These are phyloP conservation scores for Hydropotes inermis DNA, from an alignment of 2,113 vertebrate genomes.

Conservation along the genomic window DNA sequence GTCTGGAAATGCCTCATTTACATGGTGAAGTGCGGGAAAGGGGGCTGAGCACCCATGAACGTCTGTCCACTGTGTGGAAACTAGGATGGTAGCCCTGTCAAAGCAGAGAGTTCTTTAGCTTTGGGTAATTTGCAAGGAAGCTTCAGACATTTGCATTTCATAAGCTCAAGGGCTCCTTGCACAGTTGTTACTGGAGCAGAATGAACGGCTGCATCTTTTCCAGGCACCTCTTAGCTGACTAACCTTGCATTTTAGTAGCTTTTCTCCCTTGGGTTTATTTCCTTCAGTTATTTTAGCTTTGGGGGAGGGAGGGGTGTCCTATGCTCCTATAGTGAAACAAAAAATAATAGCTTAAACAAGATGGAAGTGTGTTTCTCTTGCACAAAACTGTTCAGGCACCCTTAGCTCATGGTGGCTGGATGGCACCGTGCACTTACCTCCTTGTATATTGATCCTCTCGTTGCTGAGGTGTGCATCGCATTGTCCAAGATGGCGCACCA, in stretches of 20 bases:
- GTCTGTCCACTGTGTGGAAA: background rate
- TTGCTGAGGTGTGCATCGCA: background rate
- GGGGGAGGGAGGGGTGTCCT: background rate
- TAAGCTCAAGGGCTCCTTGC: background rate
- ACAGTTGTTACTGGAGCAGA: background rate
- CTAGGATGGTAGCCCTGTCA: background rate
- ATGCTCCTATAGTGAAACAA: background rate
- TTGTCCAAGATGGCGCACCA: background rate
- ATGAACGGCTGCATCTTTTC: background rate
- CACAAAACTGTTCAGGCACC: background rate
- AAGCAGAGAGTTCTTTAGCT: background rate
- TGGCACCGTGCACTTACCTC: rapidly evolving
- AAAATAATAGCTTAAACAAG: background rate
- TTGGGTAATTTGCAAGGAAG: background rate
- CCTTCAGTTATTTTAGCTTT: background rate
- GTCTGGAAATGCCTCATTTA: background rate
- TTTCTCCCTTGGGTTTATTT: background rate
- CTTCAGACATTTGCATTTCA: background rate
- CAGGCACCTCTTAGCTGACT: background rate
- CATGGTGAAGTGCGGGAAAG: background rate
- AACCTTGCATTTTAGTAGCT: background rate
- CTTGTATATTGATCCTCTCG: background rate
- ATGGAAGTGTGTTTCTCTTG: background rate
- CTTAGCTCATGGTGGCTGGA: background rate
- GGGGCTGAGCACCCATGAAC: rapidly evolving